Evolutionary conservation across 2,797 vertebrate species (phyloP).

Genomic region (Monodelphis domestica): DNA sequence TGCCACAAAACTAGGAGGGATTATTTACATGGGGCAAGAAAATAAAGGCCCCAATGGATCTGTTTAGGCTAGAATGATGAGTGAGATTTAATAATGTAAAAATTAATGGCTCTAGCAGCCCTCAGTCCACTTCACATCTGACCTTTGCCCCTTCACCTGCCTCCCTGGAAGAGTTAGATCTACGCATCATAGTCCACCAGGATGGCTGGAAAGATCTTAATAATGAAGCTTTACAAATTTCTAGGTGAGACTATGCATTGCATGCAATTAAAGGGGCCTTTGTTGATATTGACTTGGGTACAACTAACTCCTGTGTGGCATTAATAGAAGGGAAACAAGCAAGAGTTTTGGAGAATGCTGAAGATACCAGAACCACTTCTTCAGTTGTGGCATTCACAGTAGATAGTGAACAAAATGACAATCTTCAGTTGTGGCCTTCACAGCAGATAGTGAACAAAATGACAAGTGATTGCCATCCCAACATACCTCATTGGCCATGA

Average conservation of each 20-base stretch:
- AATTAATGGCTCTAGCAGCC: accelerated
- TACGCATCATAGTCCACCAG: slow-evolving; percentile 79
- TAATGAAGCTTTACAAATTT: slow-evolving; percentile 88
- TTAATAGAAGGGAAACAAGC: slow-evolving; percentile 99
- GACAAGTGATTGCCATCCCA: slow-evolving; percentile 96
- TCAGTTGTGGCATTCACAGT: slow-evolving; percentile 95
- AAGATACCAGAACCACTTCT: slow-evolving; percentile 97
- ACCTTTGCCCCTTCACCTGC: neutral
- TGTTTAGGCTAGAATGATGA: no score
- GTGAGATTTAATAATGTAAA: no score
- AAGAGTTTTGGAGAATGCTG: slow-evolving; percentile 97
- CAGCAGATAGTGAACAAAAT: slow-evolving; percentile 95
- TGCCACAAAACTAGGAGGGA: no score
- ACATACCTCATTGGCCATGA: slow-evolving; percentile 95
- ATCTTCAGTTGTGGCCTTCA: slow-evolving; percentile 96
- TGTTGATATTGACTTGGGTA: slow-evolving; percentile 98
- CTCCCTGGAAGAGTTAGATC: slow-evolving; percentile 81
- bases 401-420: slow-evolving; percentile 96
- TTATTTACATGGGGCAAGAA: no score
- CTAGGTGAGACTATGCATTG: slow-evolving; percentile 92
- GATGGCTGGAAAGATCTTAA: slow-evolving; percentile 90
- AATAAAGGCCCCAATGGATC: no score
- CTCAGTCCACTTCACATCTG: accelerated
- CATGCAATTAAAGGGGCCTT: slow-evolving; percentile 96
- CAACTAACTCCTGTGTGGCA: slow-evolving; percentile 98